Evolutionary conservation across 35 echinoderm and acorn worm genomes (phyloP).

Genomic region (Hemicentrotus pulcherrimus): DNA sequence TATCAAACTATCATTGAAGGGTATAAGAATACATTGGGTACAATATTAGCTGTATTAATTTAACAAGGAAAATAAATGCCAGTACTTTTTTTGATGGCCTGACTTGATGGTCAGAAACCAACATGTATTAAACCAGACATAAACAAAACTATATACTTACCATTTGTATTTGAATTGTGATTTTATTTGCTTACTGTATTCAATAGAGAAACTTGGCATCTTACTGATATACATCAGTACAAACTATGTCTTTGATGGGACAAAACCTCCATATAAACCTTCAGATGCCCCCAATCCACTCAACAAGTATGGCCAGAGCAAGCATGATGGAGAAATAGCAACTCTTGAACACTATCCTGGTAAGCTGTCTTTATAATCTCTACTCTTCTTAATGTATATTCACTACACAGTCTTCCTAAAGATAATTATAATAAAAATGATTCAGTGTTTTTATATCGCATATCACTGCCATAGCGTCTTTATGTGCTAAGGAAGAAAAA

Average conservation of each 20-base stretch:
- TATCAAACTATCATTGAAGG: no score
- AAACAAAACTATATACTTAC: no score
- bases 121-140: no score
- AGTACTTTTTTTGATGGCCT: no score
- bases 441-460: background rate
- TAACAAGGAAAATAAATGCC: no score
- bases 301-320: constrained; percentile 75
- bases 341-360: constrained; percentile 54
- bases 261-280: constrained; percentile 79
- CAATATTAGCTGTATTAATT: no score
- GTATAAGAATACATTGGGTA: no score
- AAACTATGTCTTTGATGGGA: constrained; percentile 92
- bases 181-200: background rate
- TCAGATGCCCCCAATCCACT: constrained; percentile 70
- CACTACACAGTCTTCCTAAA: background rate
- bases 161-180: no score
- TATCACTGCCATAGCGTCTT: background rate
- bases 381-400: background rate
- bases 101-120: no score
- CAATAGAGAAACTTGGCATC: constrained; percentile 46
- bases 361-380: constrained; percentile 22
- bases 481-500: no score
- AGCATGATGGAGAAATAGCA: constrained; percentile 66
- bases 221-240: constrained; percentile 82
- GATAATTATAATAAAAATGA: background rate